phyloP scores from a whole-genome alignment of 2,888 invertebrate genomes.

The Toxonevra muliebris region DNA sequence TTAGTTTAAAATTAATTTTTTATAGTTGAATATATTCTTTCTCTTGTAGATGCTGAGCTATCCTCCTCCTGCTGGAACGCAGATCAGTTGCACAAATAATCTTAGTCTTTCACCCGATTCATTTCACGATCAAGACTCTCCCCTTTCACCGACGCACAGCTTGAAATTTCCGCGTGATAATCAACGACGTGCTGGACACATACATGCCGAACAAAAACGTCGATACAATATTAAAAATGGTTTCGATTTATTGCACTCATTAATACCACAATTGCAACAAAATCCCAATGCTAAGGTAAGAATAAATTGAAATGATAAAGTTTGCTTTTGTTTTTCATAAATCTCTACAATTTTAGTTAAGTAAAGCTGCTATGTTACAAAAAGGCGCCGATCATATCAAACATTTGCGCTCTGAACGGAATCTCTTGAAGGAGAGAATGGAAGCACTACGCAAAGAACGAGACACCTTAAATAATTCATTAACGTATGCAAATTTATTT shows the following conservation, averaged over 20 bases:
- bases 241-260: conserved; percentile 90
- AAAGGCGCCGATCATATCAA: conserved; percentile 96
- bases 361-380: conserved; percentile 96
- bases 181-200: conserved; percentile 87
- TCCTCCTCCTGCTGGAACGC: conserved; percentile 45
- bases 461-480: conserved; percentile 88
- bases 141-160: conserved; percentile 70
- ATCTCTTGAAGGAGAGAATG: conserved; percentile 89
- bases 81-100: conserved; percentile 43
- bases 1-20: not conserved
- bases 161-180: conserved; percentile 67
- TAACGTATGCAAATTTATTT: conserved; percentile 72
- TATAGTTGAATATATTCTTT: not conserved
- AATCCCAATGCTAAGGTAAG: conserved; percentile 77
- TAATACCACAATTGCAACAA: conserved; percentile 90
- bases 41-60: conserved; percentile 53
- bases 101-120: conserved; percentile 62
- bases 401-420: conserved; percentile 85
- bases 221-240: conserved; percentile 96
- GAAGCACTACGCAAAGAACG: conserved; percentile 87
- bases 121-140: conserved; percentile 65
- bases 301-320: not conserved
- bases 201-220: conserved; percentile 95
- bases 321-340: not conserved
- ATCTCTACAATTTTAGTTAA: conserved; percentile 69